Evolutionary conservation across 2,797 vertebrate genomes (phyloP).

Genomic region (Momotus momota): DNA sequence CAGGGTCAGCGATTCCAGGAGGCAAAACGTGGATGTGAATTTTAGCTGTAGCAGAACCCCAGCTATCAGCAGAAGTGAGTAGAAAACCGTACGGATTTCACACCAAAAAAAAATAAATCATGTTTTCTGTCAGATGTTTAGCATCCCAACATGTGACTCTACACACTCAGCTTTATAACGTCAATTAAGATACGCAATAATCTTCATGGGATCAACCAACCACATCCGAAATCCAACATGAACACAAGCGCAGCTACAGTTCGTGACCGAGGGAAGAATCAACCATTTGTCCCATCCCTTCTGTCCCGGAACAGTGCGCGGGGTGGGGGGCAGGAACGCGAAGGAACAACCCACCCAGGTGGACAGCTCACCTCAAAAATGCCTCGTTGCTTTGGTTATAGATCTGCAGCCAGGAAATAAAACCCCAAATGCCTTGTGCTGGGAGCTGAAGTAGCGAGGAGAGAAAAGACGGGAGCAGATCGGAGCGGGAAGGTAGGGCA

Average conservation of each 20-base stretch:
- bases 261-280: fast-evolving
- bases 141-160: background rate
- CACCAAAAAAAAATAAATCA: too few species aligned
- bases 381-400: background rate
- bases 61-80: background rate
- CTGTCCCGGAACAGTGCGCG: fast-evolving
- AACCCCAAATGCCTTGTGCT: fast-evolving
- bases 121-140: background rate
- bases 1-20: too few species aligned
- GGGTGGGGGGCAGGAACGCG: background rate
- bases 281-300: background rate
- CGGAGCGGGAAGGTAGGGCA: background rate
- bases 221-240: background rate
- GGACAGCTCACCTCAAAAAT: background rate
- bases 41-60: background rate
- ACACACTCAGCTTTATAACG: background rate
- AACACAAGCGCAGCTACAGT: background rate
- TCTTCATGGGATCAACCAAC: background rate
- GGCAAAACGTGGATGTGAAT: background rate
- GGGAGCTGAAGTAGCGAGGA: background rate
- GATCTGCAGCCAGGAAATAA: background rate
- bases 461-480: too few species aligned
- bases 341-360: background rate
- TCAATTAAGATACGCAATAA: background rate
- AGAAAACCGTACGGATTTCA: background rate